Evolutionary conservation across 1,140 invertebrate species (phyloP), one percentile per base, ranked within the genome.

Genomic region (Aphis craccivora): DNA sequence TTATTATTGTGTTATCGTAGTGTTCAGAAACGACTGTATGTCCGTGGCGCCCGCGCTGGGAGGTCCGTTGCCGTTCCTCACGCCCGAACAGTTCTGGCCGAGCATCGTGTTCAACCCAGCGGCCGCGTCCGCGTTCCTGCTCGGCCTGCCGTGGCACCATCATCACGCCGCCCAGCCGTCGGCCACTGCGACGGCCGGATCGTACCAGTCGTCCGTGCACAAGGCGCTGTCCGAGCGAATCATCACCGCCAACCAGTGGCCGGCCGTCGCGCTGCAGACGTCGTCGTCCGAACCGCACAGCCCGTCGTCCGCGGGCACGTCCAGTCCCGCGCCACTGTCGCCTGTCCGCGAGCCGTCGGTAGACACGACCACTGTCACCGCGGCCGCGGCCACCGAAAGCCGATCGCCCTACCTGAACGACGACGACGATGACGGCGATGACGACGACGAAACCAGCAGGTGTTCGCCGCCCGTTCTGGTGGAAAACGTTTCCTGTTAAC

Each of bases 121-220:
- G 30, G 87, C 93, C n/a, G 87, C 93, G 45, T 93, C 93, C 14
- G 84, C 89, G 7, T 90, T 93, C 84, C 87, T 89, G 4, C 93
- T 93, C 35, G 93, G 93, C 2, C 25, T 93, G 18, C 93, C 86
- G 14, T 93, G 93, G 93, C 86, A 89, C 88, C 43, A 87, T 40
- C 88, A 90, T 60, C 48, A 86, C 60, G 60, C n/a, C 25, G n/a
- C 67, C 8, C 88, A 89, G 14, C 53, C 55, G 45, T 81, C 83
- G 48, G 30, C 43, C 37, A 76, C 60, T 0, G 30, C 60, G 7
- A 35, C 48, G 20, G 51, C 55, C 91, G 43, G 37, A 3, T 14
- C 93, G 23, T 83, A 90, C 76, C 88, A 76, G n/a, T 90, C 88
- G 22, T 67, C 93, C n/a, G 20, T 93, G 5, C 93, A 90, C 30